Base-by-base conservation (phyloP, 2,113 vertebrate genomes). In the Etia nguti region DNA sequence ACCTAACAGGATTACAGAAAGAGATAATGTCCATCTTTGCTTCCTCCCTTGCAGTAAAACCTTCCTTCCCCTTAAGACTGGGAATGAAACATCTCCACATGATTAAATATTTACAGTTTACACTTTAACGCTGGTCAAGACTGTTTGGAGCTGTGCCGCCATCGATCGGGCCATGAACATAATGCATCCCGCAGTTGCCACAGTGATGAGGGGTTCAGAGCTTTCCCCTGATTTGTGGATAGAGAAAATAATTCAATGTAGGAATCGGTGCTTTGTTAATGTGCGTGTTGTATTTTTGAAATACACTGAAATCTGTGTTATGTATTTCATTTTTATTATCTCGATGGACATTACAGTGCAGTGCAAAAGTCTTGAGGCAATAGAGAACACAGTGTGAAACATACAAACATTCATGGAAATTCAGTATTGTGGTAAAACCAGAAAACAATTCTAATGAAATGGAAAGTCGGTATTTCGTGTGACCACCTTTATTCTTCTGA, bases 31-130 rank as follows among this genome's bases (percentile, higher is more conserved):
- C 79, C 15, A 57, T 83, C 54, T 70, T 82, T 62, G 10, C 41
- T 77, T 70, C 11, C 62, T 50, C 29, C n/a, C 56, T n/a, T n/a
- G n/a, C n/a, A n/a, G n/a, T n/a, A n/a, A n/a, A n/a, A n/a, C n/a
- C n/a, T n/a, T n/a, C n/a, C n/a, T n/a, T n/a, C n/a, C n/a, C n/a
- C n/a, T 83, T 81, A 24, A 70, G n/a, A 60, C 52, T 26, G 54
- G 43, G 18, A 84, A 80, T 90, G 86, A 88, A 91, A 87, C 88
- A 65, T 82, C 73, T 85, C 70, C 84, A 77, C 81, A n/a, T 90
- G 31, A 85, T 93, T 15, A 81, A 92, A 87, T 90, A 91, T 94
- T 92, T 70, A 92, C 87, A 82, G 79, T 70, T 31, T 89, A 90
- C 81, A 86, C 81, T n/a, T 2, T 31, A 60, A 80, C 8, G 10